phyloP scores from a whole-genome alignment of 1,140 invertebrate species.

The Nasonia vitripennis region DNA sequence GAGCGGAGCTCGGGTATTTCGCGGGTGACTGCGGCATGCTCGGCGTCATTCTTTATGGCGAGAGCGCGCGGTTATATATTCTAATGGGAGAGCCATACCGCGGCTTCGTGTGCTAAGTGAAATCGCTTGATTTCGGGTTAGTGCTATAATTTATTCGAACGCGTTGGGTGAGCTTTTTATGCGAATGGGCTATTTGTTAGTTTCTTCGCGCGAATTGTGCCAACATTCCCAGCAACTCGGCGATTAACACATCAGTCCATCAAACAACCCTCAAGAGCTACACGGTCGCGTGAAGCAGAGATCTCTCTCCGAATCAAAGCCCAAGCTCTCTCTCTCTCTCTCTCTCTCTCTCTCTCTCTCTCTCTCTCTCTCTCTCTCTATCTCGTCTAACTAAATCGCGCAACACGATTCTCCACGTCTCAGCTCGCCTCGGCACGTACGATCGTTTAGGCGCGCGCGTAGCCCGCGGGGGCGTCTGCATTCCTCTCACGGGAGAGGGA shows the following conservation, averaged over 20 bases:
- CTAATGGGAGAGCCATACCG: not conserved
- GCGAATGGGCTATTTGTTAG: too few relatives aligned
- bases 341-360: too few relatives aligned
- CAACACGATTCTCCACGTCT: not conserved
- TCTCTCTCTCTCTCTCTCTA: too few relatives aligned
- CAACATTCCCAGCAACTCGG: too few relatives aligned
- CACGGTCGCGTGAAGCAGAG: not conserved
- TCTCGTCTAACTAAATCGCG: constrained; percentile 11
- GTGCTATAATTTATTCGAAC: not conserved
- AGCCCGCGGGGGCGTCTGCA: not conserved
- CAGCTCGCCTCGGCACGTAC: constrained; percentile 26
- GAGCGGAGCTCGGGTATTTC: not conserved
- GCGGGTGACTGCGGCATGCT: not conserved
- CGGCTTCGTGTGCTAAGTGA: too few relatives aligned
- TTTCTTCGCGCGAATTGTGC: too few relatives aligned
- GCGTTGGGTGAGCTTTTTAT: too few relatives aligned
- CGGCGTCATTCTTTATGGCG: not conserved
- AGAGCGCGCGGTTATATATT: not conserved
- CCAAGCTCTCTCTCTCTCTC: too few relatives aligned
- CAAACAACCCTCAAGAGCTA: too few relatives aligned
- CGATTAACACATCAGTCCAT: too few relatives aligned
- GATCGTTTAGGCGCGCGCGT: constrained; percentile 38
- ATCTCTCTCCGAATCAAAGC: constrained; percentile 18
- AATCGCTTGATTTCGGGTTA: not conserved
- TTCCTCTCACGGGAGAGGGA: constrained; percentile 1